Evolutionary conservation across 2,113 vertebrate genomes (phyloP).

Genomic region (Mus pahari): DNA sequence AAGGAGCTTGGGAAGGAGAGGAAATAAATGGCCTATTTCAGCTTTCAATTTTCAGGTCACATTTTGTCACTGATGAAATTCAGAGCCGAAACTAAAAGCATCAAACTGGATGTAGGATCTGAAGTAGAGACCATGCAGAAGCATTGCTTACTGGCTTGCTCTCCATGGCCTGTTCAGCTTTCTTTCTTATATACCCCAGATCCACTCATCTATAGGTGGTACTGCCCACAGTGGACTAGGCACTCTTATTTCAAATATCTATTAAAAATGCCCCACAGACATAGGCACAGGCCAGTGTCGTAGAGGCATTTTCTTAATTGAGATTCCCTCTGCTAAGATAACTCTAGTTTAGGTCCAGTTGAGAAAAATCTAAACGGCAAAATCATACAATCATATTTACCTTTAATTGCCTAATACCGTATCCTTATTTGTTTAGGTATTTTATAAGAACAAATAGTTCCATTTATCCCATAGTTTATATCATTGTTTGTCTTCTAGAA

Average conservation of each 20-base stretch:
- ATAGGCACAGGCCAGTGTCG: not conserved
- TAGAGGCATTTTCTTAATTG: not conserved
- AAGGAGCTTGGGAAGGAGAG: not conserved
- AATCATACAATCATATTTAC: not conserved
- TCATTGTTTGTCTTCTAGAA: not conserved
- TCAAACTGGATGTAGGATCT: not conserved
- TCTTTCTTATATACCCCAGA: not conserved
- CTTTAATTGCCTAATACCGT: not conserved
- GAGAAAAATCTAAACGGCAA: too few relatives aligned
- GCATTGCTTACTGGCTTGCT: not conserved
- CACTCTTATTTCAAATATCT: not conserved
- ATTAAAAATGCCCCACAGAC: not conserved
- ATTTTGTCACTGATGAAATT: not conserved
- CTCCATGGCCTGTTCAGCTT: not conserved
- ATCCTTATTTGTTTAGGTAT: not conserved
- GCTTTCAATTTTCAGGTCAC: not conserved
- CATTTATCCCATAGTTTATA: not conserved
- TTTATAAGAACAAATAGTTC: not conserved
- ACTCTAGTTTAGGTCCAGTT: not conserved
- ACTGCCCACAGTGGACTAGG: not conserved
- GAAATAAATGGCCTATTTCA: not conserved
- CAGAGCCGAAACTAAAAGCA: not conserved
- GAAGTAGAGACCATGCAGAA: not conserved
- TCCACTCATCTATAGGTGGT: not conserved
- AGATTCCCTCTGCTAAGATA: too few relatives aligned